These are phyloP conservation scores for Cheilosia soror DNA, from an alignment of 2,888 invertebrate genomes.

Conservation along the genomic window DNA sequence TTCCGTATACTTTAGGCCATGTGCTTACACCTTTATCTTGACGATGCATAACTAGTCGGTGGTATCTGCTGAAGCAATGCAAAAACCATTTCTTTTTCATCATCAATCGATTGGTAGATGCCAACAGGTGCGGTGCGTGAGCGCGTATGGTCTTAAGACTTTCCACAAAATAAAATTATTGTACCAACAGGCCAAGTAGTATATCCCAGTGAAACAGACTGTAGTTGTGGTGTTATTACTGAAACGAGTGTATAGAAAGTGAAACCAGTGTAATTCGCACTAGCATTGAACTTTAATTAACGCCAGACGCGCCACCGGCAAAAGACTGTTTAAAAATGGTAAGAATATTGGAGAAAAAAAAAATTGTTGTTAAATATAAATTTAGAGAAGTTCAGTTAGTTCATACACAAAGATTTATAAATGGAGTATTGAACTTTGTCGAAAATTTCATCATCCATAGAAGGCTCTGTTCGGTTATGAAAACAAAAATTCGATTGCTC, in stretches of 20 bases:
- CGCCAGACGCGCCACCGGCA: background rate
- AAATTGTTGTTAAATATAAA: background rate
- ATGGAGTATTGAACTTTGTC: background rate
- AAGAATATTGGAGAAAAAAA: slow-evolving; percentile 15
- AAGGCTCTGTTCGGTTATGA: too few relatives aligned
- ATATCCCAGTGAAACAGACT: slow-evolving; percentile 9
- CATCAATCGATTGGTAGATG: slow-evolving; percentile 53
- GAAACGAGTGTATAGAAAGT: slow-evolving; percentile 42
- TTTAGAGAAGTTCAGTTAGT: background rate
- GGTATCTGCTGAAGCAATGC: slow-evolving; percentile 32
- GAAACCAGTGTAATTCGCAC: slow-evolving; percentile 44
- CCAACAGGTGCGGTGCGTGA: slow-evolving; percentile 53
- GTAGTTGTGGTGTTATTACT: slow-evolving; percentile 1
- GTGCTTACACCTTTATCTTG: slow-evolving; percentile 29
- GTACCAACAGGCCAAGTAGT: too few relatives aligned
- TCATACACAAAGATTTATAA: background rate
- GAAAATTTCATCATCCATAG: too few relatives aligned
- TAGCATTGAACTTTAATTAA: slow-evolving; percentile 1
- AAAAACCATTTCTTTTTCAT: slow-evolving; percentile 41
- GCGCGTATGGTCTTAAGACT: slow-evolving; percentile 24
- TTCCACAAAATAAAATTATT: background rate
- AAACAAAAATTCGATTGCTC: too few relatives aligned
- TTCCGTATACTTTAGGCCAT: background rate
- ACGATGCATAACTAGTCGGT: slow-evolving; percentile 46
- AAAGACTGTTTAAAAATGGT: slow-evolving; percentile 36